Evolutionary conservation across 1,140 invertebrate species (phyloP).

Genomic region (Aphelinus atriplicis): DNA sequence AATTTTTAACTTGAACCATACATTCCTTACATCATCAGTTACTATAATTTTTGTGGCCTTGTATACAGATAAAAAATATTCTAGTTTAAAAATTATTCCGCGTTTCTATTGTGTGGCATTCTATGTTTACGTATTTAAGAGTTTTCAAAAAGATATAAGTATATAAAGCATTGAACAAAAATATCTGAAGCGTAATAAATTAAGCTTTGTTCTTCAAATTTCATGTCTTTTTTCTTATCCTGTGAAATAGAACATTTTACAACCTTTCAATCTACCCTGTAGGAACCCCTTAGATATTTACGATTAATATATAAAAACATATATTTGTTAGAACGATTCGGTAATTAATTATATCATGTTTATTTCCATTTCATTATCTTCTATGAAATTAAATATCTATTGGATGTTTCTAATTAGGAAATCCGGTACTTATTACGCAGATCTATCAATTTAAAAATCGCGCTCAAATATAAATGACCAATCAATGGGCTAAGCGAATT

Average conservation of each 20-base stretch:
- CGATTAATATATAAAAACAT: no score
- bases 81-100: conserved; percentile 7
- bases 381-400: no score
- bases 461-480: no score
- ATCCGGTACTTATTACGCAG: no score
- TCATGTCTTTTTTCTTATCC: conserved; percentile 6
- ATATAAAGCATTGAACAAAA: conserved; percentile 27
- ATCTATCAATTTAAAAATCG: no score
- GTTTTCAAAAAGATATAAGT: conserved; percentile 12
- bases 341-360: no score
- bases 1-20: conserved; percentile 37
- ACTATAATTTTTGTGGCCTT: conserved; percentile 28
- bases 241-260: conserved; percentile 30
- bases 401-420: no score
- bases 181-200: conserved; percentile 16
- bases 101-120: conserved; percentile 3
- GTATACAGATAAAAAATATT: conserved; percentile 15
- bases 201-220: conserved; percentile 21
- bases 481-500: no score
- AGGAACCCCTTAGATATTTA: no score
- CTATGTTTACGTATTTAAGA: conserved; percentile 9
- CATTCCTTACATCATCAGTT: conserved; percentile 37
- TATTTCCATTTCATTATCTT: no score
- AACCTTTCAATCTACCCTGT: background rate
- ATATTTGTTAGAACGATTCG: no score